Evolutionary conservation across 30 jellyfish, hydroid and myxozoan genomes (phyloP), one percentile per base, ranked within the genome.

Genomic region (Aurelia sp.): DNA sequence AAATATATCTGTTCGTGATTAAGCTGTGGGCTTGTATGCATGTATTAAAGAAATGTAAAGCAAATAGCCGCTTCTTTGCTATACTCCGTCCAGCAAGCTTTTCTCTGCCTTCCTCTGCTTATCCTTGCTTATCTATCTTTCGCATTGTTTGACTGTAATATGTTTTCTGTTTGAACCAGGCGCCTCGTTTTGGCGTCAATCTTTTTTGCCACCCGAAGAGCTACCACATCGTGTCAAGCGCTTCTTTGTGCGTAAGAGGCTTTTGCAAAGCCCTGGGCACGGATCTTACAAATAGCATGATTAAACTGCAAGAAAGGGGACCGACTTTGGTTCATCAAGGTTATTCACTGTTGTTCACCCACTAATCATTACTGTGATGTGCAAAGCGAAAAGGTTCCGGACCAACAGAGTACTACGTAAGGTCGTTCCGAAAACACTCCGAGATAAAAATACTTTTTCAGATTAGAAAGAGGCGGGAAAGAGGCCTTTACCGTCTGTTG

Each of bases 181-280:
- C 93, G 93, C 93, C 93, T 84, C 93, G 93, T 84, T 84, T 73
- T 73, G 93, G 93, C 86, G 93, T 74, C 93, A 67, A 38, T 33
- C 82, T 59, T 79, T 53, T 84, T 61, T 73, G 53, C 93, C 88
- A 55, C 75, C 74, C 81, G 93, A 47, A 66, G 59, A 30, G 78
- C 63, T 74, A 84, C 92, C 93, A 77, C 93, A 84, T 16, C 61
- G 50, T 84, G 93, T 84, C 93, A 84, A 51, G 93, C 86, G 74
- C 53, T 44, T 38, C 78, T 83, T 83, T 72, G 78, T 71, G 44
- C 22, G 76, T 64, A 84, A 81, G 84, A 44, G 74, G 85, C 62
- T 84, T 63, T 63, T 63, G 22, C 82, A 84, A 72, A 84, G 88
- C 80, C 68, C 88, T 64, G 76, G 80, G 82, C 82, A 72, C 88